Base-by-base conservation (phyloP, 2,113 vertebrate genomes). In the Macroglossus sobrinus region DNA sequence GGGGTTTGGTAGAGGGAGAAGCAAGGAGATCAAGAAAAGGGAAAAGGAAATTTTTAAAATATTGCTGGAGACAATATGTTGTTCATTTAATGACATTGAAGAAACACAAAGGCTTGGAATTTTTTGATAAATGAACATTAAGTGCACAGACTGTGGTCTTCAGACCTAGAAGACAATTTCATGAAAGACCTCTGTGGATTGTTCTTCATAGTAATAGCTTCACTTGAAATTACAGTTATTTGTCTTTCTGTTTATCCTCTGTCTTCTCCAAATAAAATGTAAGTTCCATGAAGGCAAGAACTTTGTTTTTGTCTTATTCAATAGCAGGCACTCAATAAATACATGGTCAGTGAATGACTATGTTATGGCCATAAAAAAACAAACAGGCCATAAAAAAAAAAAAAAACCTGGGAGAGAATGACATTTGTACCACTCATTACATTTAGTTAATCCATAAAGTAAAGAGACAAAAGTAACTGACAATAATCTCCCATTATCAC, bases 271-370 rank as follows among this genome's bases (percentile, higher is more conserved):
- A 85, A 75, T 76, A 82, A 80, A 92, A 76, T 33, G 21, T 61
- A 79, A 84, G 5, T 59, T 94, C 69, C 35, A 33, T 78, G 28
- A 91, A 95, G 35, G 24, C 61, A 96, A 93, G 26, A 90, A 74
- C 53, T 90, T 80, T 68, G 21, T 72, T 93, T 63, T 61, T 38
- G 15, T 64, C 38, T 88, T 95, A 64, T 38, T 91, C 13, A 33
- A 0, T 8, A 33, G 50, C 55, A 64, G 38, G 40, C 4, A 85
- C 9, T 82, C 61, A 76, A 16, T 81, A 94, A 88, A 68, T 64
- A 63, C 7, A 18, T 53, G n/a, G 10, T 68, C 57, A 63, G 50
- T 66, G 15, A 82, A 69, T 66, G 33, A 84, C 15, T 35, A 4
- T 76, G 21, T 57, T 64, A 55, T 30, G n/a, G n/a, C 47, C 66